A percentile compares a stretch with the other conserved stretches of the same genome.
These are phyloP conservation scores for Melanostoma scalare DNA, from an alignment of 2,888 invertebrate species.

Conservation along the genomic window DNA sequence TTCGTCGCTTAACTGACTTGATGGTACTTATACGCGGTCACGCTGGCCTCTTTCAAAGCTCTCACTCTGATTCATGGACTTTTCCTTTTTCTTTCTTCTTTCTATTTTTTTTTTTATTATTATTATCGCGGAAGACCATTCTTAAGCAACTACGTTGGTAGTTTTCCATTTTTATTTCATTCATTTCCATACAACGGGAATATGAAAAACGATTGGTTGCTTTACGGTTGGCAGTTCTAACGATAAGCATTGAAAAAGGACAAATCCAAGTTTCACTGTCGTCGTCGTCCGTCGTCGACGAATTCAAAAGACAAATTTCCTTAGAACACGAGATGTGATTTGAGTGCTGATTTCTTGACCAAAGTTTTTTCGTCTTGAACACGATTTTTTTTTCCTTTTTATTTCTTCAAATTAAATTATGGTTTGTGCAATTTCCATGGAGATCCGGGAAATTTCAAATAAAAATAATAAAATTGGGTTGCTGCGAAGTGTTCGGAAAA, in stretches of 20 bases:
- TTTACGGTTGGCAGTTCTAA: no score
- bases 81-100: background rate
- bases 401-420: slow-evolving; percentile 30
- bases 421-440: slow-evolving; percentile 13
- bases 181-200: slow-evolving; percentile 41
- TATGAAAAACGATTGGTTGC: slow-evolving; percentile 39
- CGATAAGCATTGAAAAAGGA: slow-evolving; percentile 10
- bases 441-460: background rate
- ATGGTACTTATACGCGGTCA: slow-evolving; percentile 36
- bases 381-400: background rate
- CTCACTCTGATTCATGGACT: slow-evolving; percentile 12
- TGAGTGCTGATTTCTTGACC: slow-evolving; percentile 29
- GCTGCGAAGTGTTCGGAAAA: no score
- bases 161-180: slow-evolving; percentile 22
- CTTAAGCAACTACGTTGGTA: background rate
- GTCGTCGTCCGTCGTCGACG: slow-evolving; percentile 4
- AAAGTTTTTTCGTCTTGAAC: background rate
- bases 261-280: slow-evolving; percentile 22
- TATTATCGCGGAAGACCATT: slow-evolving; percentile 29
- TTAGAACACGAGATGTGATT: slow-evolving; percentile 6
- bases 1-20: slow-evolving; percentile 32
- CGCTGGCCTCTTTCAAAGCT: slow-evolving; percentile 4
- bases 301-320: slow-evolving; percentile 34
- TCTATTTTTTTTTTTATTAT: slow-evolving; percentile 24
- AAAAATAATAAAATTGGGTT: background rate